phyloP scores from a whole-genome alignment of 2,797 vertebrate genomes.

The Yasuhikotakia modesta region DNA sequence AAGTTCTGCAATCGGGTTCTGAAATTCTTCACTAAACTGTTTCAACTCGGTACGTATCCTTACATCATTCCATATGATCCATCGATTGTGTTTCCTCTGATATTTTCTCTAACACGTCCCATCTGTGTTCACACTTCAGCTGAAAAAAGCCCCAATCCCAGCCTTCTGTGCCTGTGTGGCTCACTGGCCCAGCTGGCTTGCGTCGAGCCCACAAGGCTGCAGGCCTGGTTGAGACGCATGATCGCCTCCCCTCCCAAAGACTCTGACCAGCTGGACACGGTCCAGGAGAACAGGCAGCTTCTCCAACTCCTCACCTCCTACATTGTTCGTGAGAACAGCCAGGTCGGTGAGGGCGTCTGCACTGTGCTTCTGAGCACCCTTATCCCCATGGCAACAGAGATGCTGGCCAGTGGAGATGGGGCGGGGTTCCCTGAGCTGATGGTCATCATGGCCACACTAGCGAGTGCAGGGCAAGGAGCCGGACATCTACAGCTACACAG shows the following conservation, averaged over 20 bases:
- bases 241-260: slow-evolving; percentile 92
- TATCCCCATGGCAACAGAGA: slow-evolving; percentile 98
- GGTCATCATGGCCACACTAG: slow-evolving; percentile 97
- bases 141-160: slow-evolving; percentile 97
- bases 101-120: not conserved
- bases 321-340: slow-evolving; percentile 97
- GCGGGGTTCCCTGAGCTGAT: slow-evolving; percentile 97
- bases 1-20: slow-evolving; percentile 98
- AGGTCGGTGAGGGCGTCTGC: slow-evolving; percentile 98
- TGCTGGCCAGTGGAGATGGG: slow-evolving; percentile 92
- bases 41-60: slow-evolving; percentile 92
- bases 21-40: slow-evolving; percentile 99
- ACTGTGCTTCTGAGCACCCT: slow-evolving; percentile 94
- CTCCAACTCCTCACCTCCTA: slow-evolving; percentile 93
- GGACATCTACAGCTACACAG: slow-evolving; percentile 95
- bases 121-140: slow-evolving; percentile 70
- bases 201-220: slow-evolving; percentile 88
- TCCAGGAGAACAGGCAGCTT: slow-evolving; percentile 97
- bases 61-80: not conserved
- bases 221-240: slow-evolving; percentile 96
- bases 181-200: slow-evolving; percentile 96
- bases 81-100: not conserved
- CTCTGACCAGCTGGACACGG: slow-evolving; percentile 91
- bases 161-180: slow-evolving; percentile 90
- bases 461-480: slow-evolving; percentile 94